Evolutionary conservation across 2,797 vertebrate species (phyloP), one percentile per base, ranked within the genome.

Genomic region (Chlorospingus semifuscus): DNA sequence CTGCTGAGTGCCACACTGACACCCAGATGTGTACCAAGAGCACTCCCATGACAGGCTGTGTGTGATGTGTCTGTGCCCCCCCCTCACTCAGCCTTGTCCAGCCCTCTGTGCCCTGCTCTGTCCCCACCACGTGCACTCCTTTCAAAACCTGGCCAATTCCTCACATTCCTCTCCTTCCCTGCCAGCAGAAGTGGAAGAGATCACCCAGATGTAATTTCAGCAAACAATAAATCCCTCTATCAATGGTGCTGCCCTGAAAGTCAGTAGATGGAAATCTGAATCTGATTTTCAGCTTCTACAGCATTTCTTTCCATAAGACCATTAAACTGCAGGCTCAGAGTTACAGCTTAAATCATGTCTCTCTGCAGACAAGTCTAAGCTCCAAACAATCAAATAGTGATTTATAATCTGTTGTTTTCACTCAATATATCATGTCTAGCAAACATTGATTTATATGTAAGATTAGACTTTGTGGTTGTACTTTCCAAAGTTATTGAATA

Each of bases 401-500:
- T 80, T 59, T 22, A 77, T 55, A 80, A 76, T 36, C 30, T 59
- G 79, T 39, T 44, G 24, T 74, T 93, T 86, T 70, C 56, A 66
- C 47, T 34, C 86, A 50, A 83, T 90, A 36, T 36, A 91, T 70
- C 79, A 66, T 3, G 14, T 26, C 72, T 70, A 86, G 69, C 56
- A 93, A 70, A 83, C 71, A 95, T 11, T 56, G 83, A 95, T 77
- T 93, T 74, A 55, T n/a, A 26, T 6, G 18, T 15, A 72, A 70
- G 72, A 78, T 88, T 83, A 80, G 41, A 77, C 56, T 90, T 46
- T 26, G 56, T 23, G 70, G 56, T 5, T 91, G 21, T 55, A 55
- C 89, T 92, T 87, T 83, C 76, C 56, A 68, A 72, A 80, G 60
- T 52, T 41, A 50, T 70, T 83, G 64, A 70, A 55, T 55, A 77